Evolutionary conservation across 2,797 vertebrate genomes (phyloP).

Genomic region (Rhinatrema bivittatum): DNA sequence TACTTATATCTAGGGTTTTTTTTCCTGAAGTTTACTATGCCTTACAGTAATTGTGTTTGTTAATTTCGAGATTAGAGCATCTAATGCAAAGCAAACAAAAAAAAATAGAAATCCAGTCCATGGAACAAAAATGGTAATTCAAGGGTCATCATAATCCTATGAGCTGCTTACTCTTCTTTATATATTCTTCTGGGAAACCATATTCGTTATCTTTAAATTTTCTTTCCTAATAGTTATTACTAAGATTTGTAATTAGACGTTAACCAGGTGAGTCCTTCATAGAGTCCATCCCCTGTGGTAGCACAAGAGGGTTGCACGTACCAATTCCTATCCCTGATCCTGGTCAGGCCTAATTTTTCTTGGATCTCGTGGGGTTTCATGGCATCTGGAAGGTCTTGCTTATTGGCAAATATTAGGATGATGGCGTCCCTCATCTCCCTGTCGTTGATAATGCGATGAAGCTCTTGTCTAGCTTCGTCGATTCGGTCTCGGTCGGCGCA

Average conservation of each 20-base stretch:
- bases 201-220: conserved; percentile 57
- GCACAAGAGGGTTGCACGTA: conserved; percentile 99
- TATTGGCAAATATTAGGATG: conserved; percentile 99
- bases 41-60: conserved; percentile 51
- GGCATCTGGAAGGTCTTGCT: conserved; percentile 97
- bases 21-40: conserved; percentile 54
- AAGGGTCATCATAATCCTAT: conserved; percentile 54
- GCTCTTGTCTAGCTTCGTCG: conserved; percentile 95
- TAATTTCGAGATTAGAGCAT: conserved; percentile 48
- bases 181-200: conserved; percentile 67
- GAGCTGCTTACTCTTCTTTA: conserved; percentile 57
- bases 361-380: conserved; percentile 99
- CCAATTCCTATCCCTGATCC: conserved; percentile 99
- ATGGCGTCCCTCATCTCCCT: conserved; percentile 98
- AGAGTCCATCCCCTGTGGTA: conserved; percentile 95
- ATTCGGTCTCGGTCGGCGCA: conserved; percentile 97
- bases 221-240: conserved; percentile 83
- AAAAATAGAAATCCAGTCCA: conserved; percentile 45
- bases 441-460: conserved; percentile 98
- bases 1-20: conserved; percentile 45
- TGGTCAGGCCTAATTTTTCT: conserved; percentile 97
- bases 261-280: conserved; percentile 98
- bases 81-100: conserved; percentile 52
- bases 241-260: conserved; percentile 99
- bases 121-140: conserved; percentile 43